phyloP scores from a whole-genome alignment of 2,888 invertebrate species.

The Nineta flava region DNA sequence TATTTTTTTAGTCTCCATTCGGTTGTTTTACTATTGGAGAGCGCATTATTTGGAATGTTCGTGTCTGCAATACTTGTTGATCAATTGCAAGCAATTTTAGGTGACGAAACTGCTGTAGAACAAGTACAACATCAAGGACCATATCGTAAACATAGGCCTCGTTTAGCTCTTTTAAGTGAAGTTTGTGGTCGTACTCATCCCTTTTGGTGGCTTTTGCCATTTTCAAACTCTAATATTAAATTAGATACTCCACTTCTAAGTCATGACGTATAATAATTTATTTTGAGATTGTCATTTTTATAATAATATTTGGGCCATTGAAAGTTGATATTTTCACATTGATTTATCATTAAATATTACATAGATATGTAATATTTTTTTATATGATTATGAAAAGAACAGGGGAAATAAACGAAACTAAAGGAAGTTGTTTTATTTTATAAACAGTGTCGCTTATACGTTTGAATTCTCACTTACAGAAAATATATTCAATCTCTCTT shows the following conservation, averaged over 20 bases:
- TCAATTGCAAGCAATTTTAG: constrained; percentile 68
- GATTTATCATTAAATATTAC: background rate
- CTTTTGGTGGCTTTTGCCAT: constrained; percentile 54
- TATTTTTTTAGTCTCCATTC: constrained; percentile 54
- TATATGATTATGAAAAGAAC: no score
- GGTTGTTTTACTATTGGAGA: constrained; percentile 64
- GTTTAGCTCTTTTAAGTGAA: constrained; percentile 51
- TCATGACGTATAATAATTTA: constrained; percentile 23
- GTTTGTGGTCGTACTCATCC: constrained; percentile 66
- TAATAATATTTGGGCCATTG: no score
- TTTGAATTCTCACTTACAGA: no score
- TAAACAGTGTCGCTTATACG: no score
- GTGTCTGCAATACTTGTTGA: constrained; percentile 75
- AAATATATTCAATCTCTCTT: no score
- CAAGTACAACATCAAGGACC: constrained; percentile 54
- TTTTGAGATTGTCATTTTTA: no score
- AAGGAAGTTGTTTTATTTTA: no score
- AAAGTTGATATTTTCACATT: no score
- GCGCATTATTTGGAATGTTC: constrained; percentile 74
- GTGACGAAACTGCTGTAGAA: constrained; percentile 73
- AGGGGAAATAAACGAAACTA: no score
- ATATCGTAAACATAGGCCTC: constrained; percentile 43
- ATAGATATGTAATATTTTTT: no score
- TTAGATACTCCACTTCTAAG: constrained; percentile 24
- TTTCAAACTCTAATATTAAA: constrained; percentile 33